Conservation (phyloP, 2,113 vertebrate species). For the Phaethon lepturus region DNA sequence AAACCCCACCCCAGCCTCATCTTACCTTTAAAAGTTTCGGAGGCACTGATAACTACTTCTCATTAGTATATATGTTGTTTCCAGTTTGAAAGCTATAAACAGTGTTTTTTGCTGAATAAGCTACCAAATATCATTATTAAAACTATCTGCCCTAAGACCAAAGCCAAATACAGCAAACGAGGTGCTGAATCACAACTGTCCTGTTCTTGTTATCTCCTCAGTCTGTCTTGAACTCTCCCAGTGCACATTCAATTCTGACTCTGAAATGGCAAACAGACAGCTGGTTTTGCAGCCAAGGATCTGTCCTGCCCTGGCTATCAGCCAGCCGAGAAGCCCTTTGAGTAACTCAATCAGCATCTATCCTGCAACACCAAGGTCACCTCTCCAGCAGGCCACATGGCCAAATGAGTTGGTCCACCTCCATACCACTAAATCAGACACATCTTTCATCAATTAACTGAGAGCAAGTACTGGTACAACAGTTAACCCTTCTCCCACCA, state of each 20-base stretch:
- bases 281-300: neutral
- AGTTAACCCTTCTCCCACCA: neutral
- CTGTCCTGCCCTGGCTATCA: neutral
- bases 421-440: neutral
- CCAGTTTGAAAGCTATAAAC: neutral
- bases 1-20: neutral
- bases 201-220: accelerated
- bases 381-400: neutral
- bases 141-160: neutral
- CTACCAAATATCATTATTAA: neutral
- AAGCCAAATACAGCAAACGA: accelerated
- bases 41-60: neutral
- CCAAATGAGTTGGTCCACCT: neutral
- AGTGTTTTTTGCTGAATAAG: neutral
- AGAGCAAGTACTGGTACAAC: neutral
- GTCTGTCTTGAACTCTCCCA: neutral
- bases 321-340: neutral
- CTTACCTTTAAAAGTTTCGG: neutral
- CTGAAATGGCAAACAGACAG: neutral
- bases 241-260: neutral
- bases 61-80: neutral
- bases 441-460: neutral
- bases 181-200: neutral
- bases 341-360: neutral
- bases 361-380: neutral